A percentile compares a stretch with the other conserved stretches of the same genome.
phyloP scores from a whole-genome alignment of 2,888 invertebrate genomes.

The Hyles lineata region DNA sequence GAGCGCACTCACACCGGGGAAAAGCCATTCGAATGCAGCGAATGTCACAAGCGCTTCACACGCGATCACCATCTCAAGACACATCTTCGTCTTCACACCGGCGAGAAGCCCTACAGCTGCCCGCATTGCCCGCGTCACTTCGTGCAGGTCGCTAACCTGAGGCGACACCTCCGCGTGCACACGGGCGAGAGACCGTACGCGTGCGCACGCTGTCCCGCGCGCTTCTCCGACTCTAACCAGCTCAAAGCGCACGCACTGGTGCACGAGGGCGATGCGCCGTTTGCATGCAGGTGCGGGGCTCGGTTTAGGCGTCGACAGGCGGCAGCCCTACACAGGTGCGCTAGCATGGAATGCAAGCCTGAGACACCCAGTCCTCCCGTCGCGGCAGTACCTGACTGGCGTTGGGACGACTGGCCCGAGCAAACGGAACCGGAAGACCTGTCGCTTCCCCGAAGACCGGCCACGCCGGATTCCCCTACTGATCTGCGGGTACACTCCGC shows the following conservation, averaged over 20 bases:
- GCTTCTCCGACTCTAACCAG: slow-evolving; percentile 96
- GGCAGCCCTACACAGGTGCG: slow-evolving; percentile 93
- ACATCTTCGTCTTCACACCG: slow-evolving; percentile 96
- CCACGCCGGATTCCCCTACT: slow-evolving; percentile 80
- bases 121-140: slow-evolving; percentile 96
- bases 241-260: slow-evolving; percentile 95
- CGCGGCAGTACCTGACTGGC: slow-evolving; percentile 71
- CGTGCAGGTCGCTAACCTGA: slow-evolving; percentile 96
- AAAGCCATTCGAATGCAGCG: slow-evolving; percentile 96
- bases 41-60: slow-evolving; percentile 96
- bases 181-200: slow-evolving; percentile 96
- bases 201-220: slow-evolving; percentile 93
- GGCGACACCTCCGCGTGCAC: slow-evolving; percentile 95
- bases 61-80: slow-evolving; percentile 97
- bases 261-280: slow-evolving; percentile 96
- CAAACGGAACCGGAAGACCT: slow-evolving; percentile 97
- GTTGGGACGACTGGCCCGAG: slow-evolving; percentile 87
- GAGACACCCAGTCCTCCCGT: slow-evolving; percentile 80
- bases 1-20: slow-evolving; percentile 97
- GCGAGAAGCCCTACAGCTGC: slow-evolving; percentile 96
- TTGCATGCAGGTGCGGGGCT: slow-evolving; percentile 92
- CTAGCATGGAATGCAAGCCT: slow-evolving; percentile 70
- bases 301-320: slow-evolving; percentile 94
- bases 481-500: slow-evolving; percentile 81
- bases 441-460: slow-evolving; percentile 87